Evolutionary conservation across 2,888 invertebrate species (phyloP), one percentile per base, ranked within the genome.

Genomic region (Nysson spinosus): DNA sequence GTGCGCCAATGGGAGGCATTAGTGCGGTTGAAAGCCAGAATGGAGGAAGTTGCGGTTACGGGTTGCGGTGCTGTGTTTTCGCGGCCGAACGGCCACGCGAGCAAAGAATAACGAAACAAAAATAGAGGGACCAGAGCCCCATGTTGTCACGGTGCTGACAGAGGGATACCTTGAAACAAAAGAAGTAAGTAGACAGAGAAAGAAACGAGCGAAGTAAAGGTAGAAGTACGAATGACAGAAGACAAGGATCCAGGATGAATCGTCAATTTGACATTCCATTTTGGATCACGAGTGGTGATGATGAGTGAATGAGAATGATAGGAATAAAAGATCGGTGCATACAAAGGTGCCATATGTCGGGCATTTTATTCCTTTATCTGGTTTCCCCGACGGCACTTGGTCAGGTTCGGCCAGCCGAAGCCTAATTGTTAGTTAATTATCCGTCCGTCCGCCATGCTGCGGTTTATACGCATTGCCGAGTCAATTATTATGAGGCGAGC

Each of bases 351-450:
- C 65, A 61, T 61, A 57, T 65, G 55, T 49, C 44, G n/a, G 5
- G 11, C 32, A 37, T 52, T 62, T 37, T 44, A 40, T 34, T 32
- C 7, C 22, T 30, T 32, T 52, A 17, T 40, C 19, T 35, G 9
- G 72, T 60, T 72, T 66, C 49, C 49, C 56, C 68, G 68, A 42
- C 50, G 63, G 61, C 61, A 52, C 68, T 71, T 68, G 62, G 57
- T 69, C 74, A 75, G 75, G 75, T 47, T 75, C 77, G 74, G 74
- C 80, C 80, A 80, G 79, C 81, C 78, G 80, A 80, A 50, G 76
- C 78, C 75, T 84, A 83, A 85, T 85, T 84, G 80, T 83, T 83
- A 80, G 81, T 84, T 85, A 84, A 85, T 85, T 85, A 84, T 84
- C 83, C 79, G 63, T 69, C 56, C 73, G 75, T 72, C 78, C 76